phyloP scores from a whole-genome alignment of 2,113 vertebrate genomes.

The Mellivora capensis region DNA sequence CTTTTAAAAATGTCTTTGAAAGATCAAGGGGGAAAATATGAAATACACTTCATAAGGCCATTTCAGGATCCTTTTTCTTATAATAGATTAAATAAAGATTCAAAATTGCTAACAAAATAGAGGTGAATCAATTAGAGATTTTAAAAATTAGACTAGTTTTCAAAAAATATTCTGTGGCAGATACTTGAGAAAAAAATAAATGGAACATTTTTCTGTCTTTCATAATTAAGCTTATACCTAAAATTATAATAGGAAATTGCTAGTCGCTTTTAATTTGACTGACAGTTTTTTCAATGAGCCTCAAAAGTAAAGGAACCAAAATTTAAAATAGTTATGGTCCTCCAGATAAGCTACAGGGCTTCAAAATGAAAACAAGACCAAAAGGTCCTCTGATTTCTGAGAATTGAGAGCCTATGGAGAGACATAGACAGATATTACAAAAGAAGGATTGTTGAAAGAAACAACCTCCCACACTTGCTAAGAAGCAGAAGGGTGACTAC shows the following conservation, averaged over 20 bases:
- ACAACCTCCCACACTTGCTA: not conserved
- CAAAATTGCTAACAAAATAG: not conserved
- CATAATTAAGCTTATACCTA: not conserved
- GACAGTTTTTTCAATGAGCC: not conserved
- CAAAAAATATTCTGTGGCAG: not conserved
- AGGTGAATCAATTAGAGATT: not conserved
- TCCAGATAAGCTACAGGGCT: not conserved
- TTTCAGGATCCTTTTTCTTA: not conserved
- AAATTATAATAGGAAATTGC: not conserved
- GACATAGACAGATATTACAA: not conserved
- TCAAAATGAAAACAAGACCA: not conserved
- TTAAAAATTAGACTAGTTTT: not conserved
- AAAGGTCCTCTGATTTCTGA: not conserved
- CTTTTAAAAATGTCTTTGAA: not conserved
- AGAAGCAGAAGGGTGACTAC: not conserved
- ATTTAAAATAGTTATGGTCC: not conserved
- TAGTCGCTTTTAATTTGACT: not conserved
- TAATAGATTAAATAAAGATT: not conserved
- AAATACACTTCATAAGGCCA: not conserved
- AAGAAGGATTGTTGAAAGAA: not conserved
- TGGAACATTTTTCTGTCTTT: not conserved
- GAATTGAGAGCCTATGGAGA: not conserved
- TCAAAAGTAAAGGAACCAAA: not conserved
- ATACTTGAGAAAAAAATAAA: not conserved
- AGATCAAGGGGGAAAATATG: not conserved